Conservation (phyloP, 1,140 invertebrate species). For the Papilio dardanus region DNA sequence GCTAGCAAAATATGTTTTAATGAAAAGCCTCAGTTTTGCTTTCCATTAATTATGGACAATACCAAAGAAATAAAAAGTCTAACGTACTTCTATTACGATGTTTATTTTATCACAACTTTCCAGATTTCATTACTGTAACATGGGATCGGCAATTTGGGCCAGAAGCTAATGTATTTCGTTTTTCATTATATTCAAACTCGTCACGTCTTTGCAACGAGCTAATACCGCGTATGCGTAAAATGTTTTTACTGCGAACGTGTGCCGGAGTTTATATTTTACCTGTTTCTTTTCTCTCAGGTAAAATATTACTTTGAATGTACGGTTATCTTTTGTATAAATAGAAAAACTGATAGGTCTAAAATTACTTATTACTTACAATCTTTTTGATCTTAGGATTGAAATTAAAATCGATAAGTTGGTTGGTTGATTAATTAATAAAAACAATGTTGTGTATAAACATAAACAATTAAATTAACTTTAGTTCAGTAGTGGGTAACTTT, state of each 20-base stretch:
- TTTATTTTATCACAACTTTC: neutral
- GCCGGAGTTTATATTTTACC: neutral
- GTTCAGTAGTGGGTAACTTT: no score
- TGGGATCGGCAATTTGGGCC: conserved; percentile 38
- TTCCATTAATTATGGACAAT: no score
- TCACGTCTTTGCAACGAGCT: conserved; percentile 25
- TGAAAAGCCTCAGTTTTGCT: no score
- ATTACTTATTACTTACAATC: no score
- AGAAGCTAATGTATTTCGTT: conserved; percentile 14
- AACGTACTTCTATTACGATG: no score
- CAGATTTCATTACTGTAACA: neutral
- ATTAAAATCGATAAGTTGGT: no score
- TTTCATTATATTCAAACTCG: conserved; percentile 30
- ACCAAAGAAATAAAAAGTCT: no score
- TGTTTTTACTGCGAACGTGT: conserved; percentile 36
- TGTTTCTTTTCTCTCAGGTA: neutral
- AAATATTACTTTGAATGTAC: neutral
- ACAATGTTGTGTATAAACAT: no score
- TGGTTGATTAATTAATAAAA: no score
- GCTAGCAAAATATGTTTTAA: no score
- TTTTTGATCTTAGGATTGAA: no score
- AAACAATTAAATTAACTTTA: no score
- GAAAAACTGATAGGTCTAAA: neutral
- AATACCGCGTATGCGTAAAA: conserved; percentile 32
- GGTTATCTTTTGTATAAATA: neutral